These are phyloP conservation scores for Orius insidiosus DNA, from an alignment of 1,140 invertebrate species.

Conservation along the genomic window DNA sequence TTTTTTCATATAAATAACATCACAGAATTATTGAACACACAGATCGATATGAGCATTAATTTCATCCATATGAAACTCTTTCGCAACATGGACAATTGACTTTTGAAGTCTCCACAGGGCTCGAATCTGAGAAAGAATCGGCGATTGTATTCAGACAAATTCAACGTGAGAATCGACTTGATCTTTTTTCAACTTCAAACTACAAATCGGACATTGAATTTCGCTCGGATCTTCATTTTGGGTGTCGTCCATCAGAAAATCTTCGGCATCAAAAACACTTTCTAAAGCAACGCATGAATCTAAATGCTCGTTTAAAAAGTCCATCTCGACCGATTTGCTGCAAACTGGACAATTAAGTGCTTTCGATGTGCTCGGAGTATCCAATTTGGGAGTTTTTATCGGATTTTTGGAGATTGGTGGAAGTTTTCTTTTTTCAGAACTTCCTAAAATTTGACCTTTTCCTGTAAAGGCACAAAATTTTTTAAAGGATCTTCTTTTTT, in stretches of 20 bases:
- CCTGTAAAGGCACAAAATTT: slow-evolving; percentile 1
- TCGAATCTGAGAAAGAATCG: not conserved
- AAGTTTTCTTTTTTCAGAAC: not conserved
- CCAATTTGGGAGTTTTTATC: too few species aligned
- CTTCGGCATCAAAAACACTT: not conserved
- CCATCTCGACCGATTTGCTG: too few species aligned
- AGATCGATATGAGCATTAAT: slow-evolving; percentile 19
- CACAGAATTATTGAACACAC: slow-evolving; percentile 6
- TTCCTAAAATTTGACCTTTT: slow-evolving; percentile 7
- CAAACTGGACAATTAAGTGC: too few species aligned
- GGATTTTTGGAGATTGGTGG: too few species aligned
- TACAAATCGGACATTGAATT: slow-evolving; percentile 2
- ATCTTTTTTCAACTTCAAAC: not conserved
- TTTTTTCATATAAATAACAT: too few species aligned
- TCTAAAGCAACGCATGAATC: not conserved
- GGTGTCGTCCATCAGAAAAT: not conserved
- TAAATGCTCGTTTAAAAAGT: slow-evolving; percentile 2
- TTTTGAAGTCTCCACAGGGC: slow-evolving; percentile 13
- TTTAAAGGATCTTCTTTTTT: slow-evolving; percentile 14
- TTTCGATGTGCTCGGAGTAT: too few species aligned
- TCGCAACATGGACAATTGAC: slow-evolving; percentile 16
- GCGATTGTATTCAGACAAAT: too few species aligned
- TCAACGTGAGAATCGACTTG: too few species aligned
- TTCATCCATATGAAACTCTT: slow-evolving; percentile 8
- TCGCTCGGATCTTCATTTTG: not conserved